Conservation (phyloP, 1,140 invertebrate genomes). For the Cotesia glomerata region DNA sequence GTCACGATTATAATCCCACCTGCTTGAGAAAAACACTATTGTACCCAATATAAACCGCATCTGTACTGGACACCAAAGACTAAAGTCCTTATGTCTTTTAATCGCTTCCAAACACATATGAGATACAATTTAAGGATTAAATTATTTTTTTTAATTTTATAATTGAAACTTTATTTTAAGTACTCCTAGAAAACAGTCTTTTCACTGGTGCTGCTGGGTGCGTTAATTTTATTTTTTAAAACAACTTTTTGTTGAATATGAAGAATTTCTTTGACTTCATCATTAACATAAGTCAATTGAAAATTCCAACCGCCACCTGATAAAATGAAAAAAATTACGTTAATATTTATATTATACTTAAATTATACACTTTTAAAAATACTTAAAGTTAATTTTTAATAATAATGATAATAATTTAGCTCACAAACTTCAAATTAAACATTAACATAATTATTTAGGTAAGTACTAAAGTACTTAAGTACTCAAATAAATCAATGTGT, state of each 20-base stretch:
- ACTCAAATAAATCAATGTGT: too few relatives aligned
- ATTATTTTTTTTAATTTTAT: not conserved
- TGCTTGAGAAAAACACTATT: not conserved
- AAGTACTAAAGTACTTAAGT: too few relatives aligned
- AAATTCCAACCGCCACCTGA: too few relatives aligned
- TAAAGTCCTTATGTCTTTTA: not conserved
- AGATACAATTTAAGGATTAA: not conserved
- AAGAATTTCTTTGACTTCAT: constrained; percentile 46
- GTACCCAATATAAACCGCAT: not conserved
- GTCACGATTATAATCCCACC: constrained; percentile 14
- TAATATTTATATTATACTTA: too few relatives aligned
- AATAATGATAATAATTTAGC: too few relatives aligned
- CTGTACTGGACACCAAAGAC: not conserved
- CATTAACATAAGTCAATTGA: constrained; percentile 8
- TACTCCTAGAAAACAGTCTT: not conserved
- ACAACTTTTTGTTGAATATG: constrained; percentile 45
- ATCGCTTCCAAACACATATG: not conserved
- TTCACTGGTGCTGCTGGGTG: not conserved
- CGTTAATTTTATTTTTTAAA: constrained; percentile 24
- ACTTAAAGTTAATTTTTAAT: too few relatives aligned
- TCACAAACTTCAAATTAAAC: too few relatives aligned
- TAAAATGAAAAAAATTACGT: too few relatives aligned
- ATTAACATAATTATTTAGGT: too few relatives aligned
- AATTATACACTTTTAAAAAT: too few relatives aligned
- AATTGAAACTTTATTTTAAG: not conserved